These are phyloP conservation scores for Dendronephthya gigantea DNA, from an alignment of 64 coral and sea anemone genomes.

Conservation along the genomic window DNA sequence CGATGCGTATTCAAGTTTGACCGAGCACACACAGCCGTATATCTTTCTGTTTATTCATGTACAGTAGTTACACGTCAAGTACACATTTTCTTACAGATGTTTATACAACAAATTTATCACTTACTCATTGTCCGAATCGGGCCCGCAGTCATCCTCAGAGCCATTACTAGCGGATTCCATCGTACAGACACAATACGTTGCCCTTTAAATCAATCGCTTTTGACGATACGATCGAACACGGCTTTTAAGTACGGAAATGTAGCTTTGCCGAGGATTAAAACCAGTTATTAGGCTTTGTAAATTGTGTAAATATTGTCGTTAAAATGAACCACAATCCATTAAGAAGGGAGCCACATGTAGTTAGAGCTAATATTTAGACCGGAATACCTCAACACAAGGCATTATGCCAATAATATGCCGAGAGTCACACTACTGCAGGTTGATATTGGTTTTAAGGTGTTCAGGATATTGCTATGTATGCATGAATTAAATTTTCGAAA, in stretches of 20 bases:
- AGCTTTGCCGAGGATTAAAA: not conserved
- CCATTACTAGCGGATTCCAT: not conserved
- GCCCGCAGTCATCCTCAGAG: not conserved
- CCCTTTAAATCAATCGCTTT: no score
- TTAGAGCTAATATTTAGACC: not conserved
- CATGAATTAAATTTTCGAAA: not conserved
- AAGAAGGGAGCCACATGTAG: not conserved
- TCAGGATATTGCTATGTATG: not conserved
- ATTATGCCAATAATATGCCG: not conserved
- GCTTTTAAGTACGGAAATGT: not conserved
- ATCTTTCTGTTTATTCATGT: not conserved
- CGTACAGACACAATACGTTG: not conserved
- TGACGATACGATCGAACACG: not conserved
- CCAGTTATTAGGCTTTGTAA: not conserved
- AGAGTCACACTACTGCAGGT: not conserved
- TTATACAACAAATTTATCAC: not conserved
- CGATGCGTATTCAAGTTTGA: not conserved
- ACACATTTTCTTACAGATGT: not conserved
- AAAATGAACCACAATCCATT: not conserved
- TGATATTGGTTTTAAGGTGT: not conserved
- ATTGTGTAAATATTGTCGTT: not conserved
- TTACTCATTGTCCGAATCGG: not conserved
- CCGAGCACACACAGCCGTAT: not conserved
- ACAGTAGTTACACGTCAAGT: not conserved
- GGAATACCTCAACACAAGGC: not conserved